Evolutionary conservation across 2,113 vertebrate species (phyloP).

Genomic region (Saimiri boliviensis): DNA sequence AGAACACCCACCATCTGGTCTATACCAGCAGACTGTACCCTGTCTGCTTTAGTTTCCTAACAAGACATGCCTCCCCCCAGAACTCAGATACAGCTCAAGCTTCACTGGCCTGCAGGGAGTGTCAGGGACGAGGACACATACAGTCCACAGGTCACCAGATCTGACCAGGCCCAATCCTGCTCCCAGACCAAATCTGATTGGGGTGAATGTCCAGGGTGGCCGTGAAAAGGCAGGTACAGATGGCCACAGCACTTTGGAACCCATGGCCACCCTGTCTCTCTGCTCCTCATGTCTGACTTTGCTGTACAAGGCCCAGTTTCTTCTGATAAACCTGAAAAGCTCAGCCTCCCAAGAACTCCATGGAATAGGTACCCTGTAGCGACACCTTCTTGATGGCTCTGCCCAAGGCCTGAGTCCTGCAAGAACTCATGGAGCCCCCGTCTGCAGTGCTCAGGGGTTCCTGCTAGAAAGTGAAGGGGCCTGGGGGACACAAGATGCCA

Average conservation of each 20-base stretch:
- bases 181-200: background rate
- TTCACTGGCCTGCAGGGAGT: too few relatives aligned
- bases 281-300: background rate
- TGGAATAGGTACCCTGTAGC: background rate
- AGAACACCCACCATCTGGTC: background rate
- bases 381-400: background rate
- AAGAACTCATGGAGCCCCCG: background rate
- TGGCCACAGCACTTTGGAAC: background rate
- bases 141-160: rapidly evolving
- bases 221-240: background rate
- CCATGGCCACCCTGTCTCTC: background rate
- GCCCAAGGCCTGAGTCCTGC: background rate
- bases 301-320: background rate
- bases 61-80: rapidly evolving
- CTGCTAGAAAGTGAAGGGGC: background rate
- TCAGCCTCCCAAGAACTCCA: background rate
- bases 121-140: background rate
- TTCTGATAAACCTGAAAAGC: background rate
- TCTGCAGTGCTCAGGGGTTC: background rate
- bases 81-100: rapidly evolving
- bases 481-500: background rate
- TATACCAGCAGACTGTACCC: rapidly evolving
- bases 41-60: rapidly evolving
- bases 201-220: background rate
- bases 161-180: too few relatives aligned